A percentile compares a stretch with the other conserved stretches of the same genome.
Conservation (phyloP, 2,113 vertebrate species). For the Colossoma macropomum region DNA sequence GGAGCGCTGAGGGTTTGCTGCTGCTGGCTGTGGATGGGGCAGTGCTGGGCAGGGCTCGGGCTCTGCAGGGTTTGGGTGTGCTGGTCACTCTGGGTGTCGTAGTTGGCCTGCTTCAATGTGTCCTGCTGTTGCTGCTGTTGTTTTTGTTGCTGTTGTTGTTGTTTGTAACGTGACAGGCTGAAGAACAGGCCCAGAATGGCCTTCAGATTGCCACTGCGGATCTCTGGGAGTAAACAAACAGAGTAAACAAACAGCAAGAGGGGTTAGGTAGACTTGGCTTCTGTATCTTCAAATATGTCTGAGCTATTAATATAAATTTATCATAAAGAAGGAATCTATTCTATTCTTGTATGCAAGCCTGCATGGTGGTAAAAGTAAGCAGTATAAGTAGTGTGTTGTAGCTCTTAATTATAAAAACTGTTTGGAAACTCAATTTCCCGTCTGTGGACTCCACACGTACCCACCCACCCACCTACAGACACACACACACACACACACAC, state of each 20-base stretch:
- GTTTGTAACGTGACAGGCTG: constrained; percentile 89
- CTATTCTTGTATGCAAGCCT: background rate
- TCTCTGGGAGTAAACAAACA: constrained; percentile 75
- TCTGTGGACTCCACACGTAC: background rate
- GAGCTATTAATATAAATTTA: too few species aligned
- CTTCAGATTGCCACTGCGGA: constrained; percentile 91
- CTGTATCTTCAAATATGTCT: too few species aligned
- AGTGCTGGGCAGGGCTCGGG: constrained; percentile 66
- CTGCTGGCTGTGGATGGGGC: constrained; percentile 31
- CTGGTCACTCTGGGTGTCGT: constrained; percentile 45
- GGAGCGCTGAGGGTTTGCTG: constrained; percentile 62
- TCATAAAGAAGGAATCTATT: background rate
- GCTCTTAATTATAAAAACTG: too few species aligned
- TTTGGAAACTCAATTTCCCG: too few species aligned
- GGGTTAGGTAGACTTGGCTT: too few species aligned
- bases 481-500: constrained; percentile 35
- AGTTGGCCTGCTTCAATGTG: constrained; percentile 78
- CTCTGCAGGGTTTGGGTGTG: constrained; percentile 57
- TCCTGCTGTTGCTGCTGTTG: constrained; percentile 67
- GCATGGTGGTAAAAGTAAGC: background rate
- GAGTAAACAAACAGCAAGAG: too few species aligned
- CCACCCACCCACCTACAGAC: background rate
- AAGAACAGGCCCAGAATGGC: constrained; percentile 92
- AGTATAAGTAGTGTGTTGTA: background rate
- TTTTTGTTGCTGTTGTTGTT: constrained; percentile 76